Evolutionary conservation across 2,888 invertebrate species (phyloP).

Genomic region (Pyrrhosoma nymphula): DNA sequence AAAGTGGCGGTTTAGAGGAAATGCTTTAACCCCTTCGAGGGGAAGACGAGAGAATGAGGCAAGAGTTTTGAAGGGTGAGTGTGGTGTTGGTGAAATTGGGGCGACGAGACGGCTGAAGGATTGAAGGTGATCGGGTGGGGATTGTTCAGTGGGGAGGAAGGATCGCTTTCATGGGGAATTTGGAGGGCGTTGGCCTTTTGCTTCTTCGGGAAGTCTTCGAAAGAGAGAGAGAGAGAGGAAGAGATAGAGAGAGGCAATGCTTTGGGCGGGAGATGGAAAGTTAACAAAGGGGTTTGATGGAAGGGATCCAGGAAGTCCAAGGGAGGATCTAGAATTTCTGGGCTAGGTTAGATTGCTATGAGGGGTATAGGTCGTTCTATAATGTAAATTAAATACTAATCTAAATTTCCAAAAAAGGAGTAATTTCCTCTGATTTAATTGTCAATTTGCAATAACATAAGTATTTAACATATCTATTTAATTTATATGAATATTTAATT

Average conservation of each 20-base stretch:
- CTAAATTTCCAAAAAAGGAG: too few relatives aligned
- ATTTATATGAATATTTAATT: too few relatives aligned
- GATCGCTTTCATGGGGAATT: background rate
- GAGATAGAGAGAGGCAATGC: background rate
- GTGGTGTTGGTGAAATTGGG: constrained; percentile 3
- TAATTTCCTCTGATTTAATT: too few relatives aligned
- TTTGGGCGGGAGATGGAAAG: background rate
- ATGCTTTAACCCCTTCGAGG: constrained; percentile 57
- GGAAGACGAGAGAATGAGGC: constrained; percentile 47
- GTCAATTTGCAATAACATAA: too few relatives aligned
- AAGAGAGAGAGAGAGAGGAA: background rate
- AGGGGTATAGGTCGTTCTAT: too few relatives aligned
- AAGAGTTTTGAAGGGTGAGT: constrained; percentile 23
- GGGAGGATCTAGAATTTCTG: background rate
- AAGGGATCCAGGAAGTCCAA: background rate
- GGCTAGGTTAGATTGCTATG: background rate
- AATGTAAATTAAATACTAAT: too few relatives aligned
- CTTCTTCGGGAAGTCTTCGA: background rate
- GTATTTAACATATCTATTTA: too few relatives aligned
- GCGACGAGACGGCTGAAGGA: constrained; percentile 38
- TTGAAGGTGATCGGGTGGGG: constrained; percentile 17
- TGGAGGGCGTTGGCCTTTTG: background rate
- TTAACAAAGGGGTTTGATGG: background rate
- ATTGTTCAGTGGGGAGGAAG: constrained; percentile 19
- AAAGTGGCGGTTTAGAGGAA: constrained; percentile 47